Evolutionary conservation across 2,888 invertebrate species (phyloP).

Genomic region (Temnothorax rugatulus): DNA sequence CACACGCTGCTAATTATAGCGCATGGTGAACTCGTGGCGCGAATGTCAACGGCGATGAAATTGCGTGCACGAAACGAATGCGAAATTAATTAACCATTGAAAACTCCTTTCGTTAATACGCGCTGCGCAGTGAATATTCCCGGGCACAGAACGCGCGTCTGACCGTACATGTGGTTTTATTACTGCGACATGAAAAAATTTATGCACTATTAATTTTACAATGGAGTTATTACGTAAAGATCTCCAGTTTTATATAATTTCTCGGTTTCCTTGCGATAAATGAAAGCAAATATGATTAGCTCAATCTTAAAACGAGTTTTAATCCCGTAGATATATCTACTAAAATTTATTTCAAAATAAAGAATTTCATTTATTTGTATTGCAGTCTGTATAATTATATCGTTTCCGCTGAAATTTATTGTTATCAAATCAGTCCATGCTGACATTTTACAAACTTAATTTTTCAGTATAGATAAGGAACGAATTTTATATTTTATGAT

Average conservation of each 20-base stretch:
- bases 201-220: neutral
- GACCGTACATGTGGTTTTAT: neutral
- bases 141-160: neutral
- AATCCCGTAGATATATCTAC: neutral
- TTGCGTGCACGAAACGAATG: slow-evolving; percentile 20
- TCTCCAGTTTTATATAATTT: neutral
- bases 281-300: neutral
- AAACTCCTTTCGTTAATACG: slow-evolving; percentile 6
- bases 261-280: neutral
- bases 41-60: slow-evolving; percentile 28
- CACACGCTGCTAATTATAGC: slow-evolving; percentile 31
- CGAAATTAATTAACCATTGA: slow-evolving; percentile 22
- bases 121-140: neutral
- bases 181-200: slow-evolving; percentile 5
- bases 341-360: neutral
- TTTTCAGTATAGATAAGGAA: neutral
- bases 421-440: neutral
- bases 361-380: neutral
- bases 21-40: neutral
- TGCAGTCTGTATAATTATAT: neutral
- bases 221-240: neutral
- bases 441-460: slow-evolving; percentile 9
- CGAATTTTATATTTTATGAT: neutral
- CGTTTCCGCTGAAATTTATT: neutral
- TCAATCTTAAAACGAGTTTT: neutral